A percentile compares a stretch with the other conserved stretches of the same genome.
phyloP scores from a whole-genome alignment of 2,113 vertebrate genomes.

The Ceyx melanurus region DNA sequence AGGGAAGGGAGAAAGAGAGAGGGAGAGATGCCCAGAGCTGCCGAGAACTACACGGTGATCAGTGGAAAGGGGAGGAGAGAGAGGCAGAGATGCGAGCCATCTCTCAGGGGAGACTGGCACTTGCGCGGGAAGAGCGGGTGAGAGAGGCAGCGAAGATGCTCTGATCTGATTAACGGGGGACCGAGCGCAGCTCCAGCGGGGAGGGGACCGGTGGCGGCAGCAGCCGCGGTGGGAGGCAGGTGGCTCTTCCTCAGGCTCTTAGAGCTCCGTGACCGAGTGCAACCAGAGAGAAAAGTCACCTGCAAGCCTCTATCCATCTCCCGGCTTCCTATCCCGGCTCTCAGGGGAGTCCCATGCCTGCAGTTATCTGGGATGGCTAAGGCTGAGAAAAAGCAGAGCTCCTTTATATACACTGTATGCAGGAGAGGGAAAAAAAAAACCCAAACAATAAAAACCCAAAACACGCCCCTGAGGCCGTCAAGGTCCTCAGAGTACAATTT shows the following conservation, averaged over 20 bases:
- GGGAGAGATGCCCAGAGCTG: not conserved
- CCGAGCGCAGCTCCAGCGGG: not conserved
- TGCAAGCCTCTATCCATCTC: slow-evolving; percentile 23
- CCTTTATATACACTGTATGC: slow-evolving; percentile 50
- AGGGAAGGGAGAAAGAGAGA: not conserved
- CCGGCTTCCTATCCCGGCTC: not conserved
- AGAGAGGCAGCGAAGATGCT: not conserved
- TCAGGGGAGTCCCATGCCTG: slow-evolving; percentile 43
- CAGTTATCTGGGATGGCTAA: slow-evolving; percentile 34
- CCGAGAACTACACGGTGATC: not conserved
- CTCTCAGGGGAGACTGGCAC: slow-evolving; percentile 39
- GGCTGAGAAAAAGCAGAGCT: not conserved
- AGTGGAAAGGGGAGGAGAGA: not conserved
- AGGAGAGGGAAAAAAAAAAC: not conserved
- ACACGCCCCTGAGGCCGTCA: slow-evolving; percentile 62
- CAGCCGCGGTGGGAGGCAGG: not conserved
- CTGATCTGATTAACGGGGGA: not conserved
- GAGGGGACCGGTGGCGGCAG: not conserved
- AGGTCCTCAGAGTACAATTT: slow-evolving; percentile 70
- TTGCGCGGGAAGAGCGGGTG: not conserved
- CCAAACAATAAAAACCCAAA: slow-evolving; percentile 17
- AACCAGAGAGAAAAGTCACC: slow-evolving; percentile 41
- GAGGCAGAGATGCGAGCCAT: slow-evolving; percentile 20
- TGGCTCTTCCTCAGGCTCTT: not conserved
- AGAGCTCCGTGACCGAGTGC: slow-evolving; percentile 37